Evolutionary conservation across 2,797 vertebrate genomes (phyloP), one percentile per base, ranked within the genome.

Genomic region (Graptemys geographica): DNA sequence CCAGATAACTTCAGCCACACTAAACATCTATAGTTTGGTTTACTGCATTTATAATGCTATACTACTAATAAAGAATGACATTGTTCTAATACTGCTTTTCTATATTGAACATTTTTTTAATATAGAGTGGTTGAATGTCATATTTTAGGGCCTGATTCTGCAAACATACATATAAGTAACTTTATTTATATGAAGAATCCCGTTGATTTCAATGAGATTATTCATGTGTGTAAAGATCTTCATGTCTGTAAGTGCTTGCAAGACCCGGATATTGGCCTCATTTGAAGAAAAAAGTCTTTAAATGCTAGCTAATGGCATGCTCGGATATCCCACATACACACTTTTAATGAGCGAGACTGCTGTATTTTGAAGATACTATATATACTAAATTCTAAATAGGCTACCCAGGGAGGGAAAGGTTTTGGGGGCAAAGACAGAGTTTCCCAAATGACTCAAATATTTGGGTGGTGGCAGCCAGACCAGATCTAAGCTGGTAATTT

Each of bases 211-310:
- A 87, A 21, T 91, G 8, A 92, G 33, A 90, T 90, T 79, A 94
- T 81, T 87, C 81, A 82, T 79, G 62, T n/a, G 23, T 76, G 55
- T 28, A 92, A 91, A 15, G 47, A 18, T 95, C 86, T 53, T 41
- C 23, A 6, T 74, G 23, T 74, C 21, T 74, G 37, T 21, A 41
- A 13, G 23, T 74, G 37, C 21, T 27, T 81, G 92, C 8, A 95
- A 90, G 93, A 79, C 49, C 5, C 62, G 4, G 25, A 90, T 84
- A 90, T 59, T 56, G 91, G 59, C 83, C 23, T 74, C 18, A 28
- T 90, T 92, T 92, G 65, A 81, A 57, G 27, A 81, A 53, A 80
- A 94, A 95, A 97, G 85, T 49, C 95, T 79, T 93, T 84, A 90
- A 49, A 84, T 84, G 57, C 31, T 92, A 47, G 19, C 91, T 56